These are phyloP conservation scores for Hyperopisus bebe DNA, from an alignment of 2,113 vertebrate genomes.

Conservation along the genomic window DNA sequence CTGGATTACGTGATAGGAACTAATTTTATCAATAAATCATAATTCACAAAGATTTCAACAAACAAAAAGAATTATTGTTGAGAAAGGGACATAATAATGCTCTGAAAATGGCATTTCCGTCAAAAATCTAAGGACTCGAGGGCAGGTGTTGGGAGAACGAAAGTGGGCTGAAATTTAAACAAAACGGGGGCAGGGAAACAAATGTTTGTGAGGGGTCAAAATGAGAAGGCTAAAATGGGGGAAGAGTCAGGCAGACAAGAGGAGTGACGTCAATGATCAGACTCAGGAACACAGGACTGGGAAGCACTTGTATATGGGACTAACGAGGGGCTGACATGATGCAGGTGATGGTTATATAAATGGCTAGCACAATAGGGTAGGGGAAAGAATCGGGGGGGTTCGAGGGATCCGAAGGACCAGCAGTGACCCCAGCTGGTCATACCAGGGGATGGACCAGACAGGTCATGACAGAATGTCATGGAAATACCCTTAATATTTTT, in stretches of 20 bases:
- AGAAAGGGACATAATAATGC: background rate
- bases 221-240: background rate
- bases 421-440: background rate
- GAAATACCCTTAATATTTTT: background rate
- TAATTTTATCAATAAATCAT: background rate
- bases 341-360: no score
- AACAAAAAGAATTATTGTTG: background rate
- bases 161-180: no score
- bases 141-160: no score
- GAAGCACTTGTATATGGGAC: no score
- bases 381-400: background rate
- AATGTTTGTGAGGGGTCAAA: background rate
- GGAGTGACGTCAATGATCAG: background rate
- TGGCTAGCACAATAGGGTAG: background rate
- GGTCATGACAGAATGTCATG: background rate
- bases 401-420: background rate
- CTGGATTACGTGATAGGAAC: background rate
- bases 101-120: background rate
- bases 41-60: background rate
- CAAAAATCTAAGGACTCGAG: no score
- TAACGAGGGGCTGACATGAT: background rate
- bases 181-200: no score
- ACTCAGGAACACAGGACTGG: background rate
- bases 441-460: background rate
- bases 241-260: background rate